Conservation (phyloP, 2,113 vertebrate genomes). For the Notiomystis cincta region DNA sequence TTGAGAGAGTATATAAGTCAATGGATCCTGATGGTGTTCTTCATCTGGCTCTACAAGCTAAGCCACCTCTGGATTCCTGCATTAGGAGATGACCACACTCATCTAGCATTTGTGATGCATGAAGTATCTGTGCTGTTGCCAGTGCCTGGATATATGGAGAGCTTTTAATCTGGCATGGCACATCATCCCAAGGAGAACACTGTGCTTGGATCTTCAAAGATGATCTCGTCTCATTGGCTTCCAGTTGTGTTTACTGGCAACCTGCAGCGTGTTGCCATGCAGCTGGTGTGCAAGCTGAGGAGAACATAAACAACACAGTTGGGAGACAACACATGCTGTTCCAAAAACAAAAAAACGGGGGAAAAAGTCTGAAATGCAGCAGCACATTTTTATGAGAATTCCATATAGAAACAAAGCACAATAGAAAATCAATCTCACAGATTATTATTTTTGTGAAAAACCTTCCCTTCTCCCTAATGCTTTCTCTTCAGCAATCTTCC, state of each 20-base stretch:
- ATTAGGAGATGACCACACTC: neutral
- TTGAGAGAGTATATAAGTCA: neutral
- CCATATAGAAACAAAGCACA: neutral
- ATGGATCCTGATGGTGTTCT: neutral
- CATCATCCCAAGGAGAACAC: neutral
- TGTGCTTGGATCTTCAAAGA: neutral
- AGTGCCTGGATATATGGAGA: neutral
- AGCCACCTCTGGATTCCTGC: neutral
- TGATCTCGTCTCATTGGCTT: neutral
- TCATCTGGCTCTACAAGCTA: neutral
- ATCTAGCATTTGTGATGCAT: neutral
- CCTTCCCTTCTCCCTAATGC: neutral
- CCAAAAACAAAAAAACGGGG: neutral
- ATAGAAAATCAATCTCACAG: neutral
- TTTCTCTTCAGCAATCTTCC: neutral
- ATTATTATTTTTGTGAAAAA: neutral
- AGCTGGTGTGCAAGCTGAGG: constrained; percentile 5
- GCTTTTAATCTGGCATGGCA: neutral
- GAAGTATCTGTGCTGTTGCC: neutral
- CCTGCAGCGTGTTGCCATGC: constrained; percentile 3
- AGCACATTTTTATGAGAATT: neutral
- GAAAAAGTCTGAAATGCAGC: neutral
- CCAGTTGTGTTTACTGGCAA: constrained; percentile 35
- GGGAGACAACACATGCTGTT: neutral
- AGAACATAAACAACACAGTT: neutral